phyloP scores from a whole-genome alignment of 2,113 vertebrate species.

The Brachyhypopomus occidentalis region DNA sequence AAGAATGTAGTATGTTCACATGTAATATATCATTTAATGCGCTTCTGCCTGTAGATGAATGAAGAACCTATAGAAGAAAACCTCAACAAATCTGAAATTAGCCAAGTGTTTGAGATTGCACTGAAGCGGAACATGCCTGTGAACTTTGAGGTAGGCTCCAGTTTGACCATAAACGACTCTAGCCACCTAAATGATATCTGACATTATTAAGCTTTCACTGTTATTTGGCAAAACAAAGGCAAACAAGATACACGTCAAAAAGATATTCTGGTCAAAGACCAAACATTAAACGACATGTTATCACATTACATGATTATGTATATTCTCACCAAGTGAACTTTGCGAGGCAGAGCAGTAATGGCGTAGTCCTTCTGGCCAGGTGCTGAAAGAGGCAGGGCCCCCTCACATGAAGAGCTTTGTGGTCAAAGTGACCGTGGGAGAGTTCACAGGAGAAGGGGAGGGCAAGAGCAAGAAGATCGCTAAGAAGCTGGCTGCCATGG shows the following conservation, averaged over 20 bases:
- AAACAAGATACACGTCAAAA: neutral
- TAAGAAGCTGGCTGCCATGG: constrained; percentile 93
- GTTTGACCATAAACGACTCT: neutral
- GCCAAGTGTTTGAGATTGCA: constrained; percentile 99
- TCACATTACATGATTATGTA: neutral
- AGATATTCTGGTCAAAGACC: neutral
- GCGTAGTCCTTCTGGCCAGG: constrained; percentile 70
- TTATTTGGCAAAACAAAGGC: neutral
- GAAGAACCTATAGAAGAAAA: constrained; percentile 93
- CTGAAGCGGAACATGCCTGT: constrained; percentile 98
- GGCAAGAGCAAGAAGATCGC: constrained; percentile 99
- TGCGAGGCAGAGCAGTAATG: neutral
- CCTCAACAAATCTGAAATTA: constrained; percentile 99
- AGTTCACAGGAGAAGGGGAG: constrained; percentile 92
- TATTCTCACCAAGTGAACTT: neutral
- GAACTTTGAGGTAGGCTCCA: constrained; percentile 89
- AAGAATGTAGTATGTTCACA: neutral
- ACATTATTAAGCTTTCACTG: neutral
- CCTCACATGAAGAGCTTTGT: constrained; percentile 98
- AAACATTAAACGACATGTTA: neutral
- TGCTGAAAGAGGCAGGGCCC: constrained; percentile 93
- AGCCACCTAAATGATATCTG: neutral
- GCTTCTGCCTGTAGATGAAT: constrained; percentile 81
- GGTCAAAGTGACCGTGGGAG: constrained; percentile 89
- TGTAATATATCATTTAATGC: neutral